Percentiles rank a stretch among this genome's conserved stretches.
Evolutionary conservation across 2,113 vertebrate genomes (phyloP).

Genomic region (Circaetus gallicus): DNA sequence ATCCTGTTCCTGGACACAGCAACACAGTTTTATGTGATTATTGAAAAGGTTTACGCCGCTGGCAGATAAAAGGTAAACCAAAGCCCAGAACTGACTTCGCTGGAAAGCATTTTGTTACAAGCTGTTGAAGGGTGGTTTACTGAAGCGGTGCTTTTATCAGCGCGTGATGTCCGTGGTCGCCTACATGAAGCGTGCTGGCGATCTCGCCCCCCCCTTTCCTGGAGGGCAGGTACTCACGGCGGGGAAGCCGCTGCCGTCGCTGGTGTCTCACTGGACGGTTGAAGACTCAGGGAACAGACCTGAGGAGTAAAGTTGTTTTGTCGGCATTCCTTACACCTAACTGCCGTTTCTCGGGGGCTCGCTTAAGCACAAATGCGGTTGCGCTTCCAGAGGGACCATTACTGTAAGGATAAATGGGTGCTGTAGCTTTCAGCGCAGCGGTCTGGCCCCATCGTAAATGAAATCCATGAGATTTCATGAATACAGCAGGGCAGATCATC

Average conservation of each 20-base stretch:
- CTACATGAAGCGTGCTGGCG: neutral
- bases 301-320: neutral
- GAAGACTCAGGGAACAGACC: neutral
- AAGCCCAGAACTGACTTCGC: slow-evolving; percentile 13
- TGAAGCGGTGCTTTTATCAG: neutral
- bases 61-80: slow-evolving; percentile 8
- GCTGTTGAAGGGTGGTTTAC: neutral
- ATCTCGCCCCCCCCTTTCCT: neutral
- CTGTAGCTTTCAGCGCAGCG: neutral
- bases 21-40: neutral
- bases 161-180: fast-evolving
- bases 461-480: neutral
- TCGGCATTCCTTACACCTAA: neutral
- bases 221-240: neutral
- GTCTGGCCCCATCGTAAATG: neutral
- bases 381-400: neutral
- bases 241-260: neutral
- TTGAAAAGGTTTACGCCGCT: neutral
- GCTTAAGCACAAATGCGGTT: neutral
- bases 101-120: slow-evolving; percentile 8
- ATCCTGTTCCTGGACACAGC: neutral
- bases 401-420: neutral
- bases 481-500: neutral
- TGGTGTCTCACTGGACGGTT: neutral
- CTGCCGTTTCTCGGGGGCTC: neutral